Base-by-base conservation (phyloP, 2,797 vertebrate genomes). In the Stomatorhinus walkeri region DNA sequence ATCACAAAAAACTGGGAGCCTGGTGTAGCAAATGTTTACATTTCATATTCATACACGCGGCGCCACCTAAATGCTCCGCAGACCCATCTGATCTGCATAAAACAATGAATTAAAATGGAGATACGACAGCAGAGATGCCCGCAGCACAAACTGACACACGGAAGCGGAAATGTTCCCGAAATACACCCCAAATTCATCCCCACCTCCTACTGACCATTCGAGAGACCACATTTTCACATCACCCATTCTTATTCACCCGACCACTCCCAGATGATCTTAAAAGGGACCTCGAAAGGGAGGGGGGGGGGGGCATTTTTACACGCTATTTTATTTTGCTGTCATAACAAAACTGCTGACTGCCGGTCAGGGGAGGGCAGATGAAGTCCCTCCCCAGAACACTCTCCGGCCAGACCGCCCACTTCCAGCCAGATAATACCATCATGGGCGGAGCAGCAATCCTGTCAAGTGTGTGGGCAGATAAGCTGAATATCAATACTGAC, bases 401-500 rank as follows among this genome's bases (percentile, higher is more conserved):
- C n/a, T n/a, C 36, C 4, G 4, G 19, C 9, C 43, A 43, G 7
- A 79, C 36, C 19, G 1, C 1, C 36, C 40, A 81, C 76, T 46
- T 81, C 76, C 40, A 22, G 36, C 16, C 19, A 46, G 36, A 46
- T 46, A 46, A n/a, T 9, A 46, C 19, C 9, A 81, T 40, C 61
- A 64, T 72, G 68, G 68, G 68, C 28, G 19, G 76, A 81, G 76
- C 19, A 79, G 72, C 64, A 43, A 7, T 2, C 7, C 7, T n/a
- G 72, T 43, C 14, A 19, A 81, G 19, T 19, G 8, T 81, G 40
- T 46, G 40, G 40, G 76, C 40, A 46, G 40, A 81, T 81, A 46
- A 81, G 19, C 76, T 10, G 76, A 46, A 81, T 46, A 81, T 81
- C 76, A 81, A 46, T 81, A 81, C 19, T 81, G 76, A 81, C 76